phyloP scores from a whole-genome alignment of 2,888 invertebrate species.

The Heliconius aoede region DNA sequence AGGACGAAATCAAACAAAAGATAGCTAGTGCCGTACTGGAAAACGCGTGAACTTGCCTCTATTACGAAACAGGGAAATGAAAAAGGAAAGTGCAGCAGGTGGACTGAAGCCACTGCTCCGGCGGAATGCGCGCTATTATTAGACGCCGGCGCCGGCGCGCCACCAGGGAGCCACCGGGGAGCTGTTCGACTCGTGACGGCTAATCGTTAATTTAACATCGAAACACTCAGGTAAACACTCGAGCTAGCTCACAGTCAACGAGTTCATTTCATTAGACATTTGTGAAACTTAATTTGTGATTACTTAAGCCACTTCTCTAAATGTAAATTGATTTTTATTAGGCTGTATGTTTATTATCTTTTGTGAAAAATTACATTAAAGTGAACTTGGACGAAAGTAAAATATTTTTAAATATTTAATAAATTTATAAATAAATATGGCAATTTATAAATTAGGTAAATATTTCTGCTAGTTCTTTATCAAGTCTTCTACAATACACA shows the following conservation, averaged over 20 bases:
- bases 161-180: slow-evolving; percentile 57
- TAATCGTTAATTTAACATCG: slow-evolving; percentile 48
- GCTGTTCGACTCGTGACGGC: slow-evolving; percentile 49
- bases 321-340: background rate
- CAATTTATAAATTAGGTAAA: too few species aligned
- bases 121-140: slow-evolving; percentile 78
- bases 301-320: background rate
- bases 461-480: too few species aligned
- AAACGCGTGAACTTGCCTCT: background rate
- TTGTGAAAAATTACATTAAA: background rate
- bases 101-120: slow-evolving; percentile 58
- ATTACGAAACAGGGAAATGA: slow-evolving; percentile 61
- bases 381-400: background rate
- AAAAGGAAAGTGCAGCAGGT: slow-evolving; percentile 80
- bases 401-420: too few species aligned
- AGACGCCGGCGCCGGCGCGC: slow-evolving; percentile 75
- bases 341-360: background rate
- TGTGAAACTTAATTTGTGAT: slow-evolving; percentile 21
- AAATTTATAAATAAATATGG: too few species aligned
- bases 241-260: slow-evolving; percentile 39
- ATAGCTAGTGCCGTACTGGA: background rate
- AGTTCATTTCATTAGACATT: slow-evolving; percentile 14
- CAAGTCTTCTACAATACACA: too few species aligned
- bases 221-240: slow-evolving; percentile 41
- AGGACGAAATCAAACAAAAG: too few species aligned